Evolutionary conservation across 1,140 invertebrate species (phyloP).

Genomic region (Drosophila busckii): DNA sequence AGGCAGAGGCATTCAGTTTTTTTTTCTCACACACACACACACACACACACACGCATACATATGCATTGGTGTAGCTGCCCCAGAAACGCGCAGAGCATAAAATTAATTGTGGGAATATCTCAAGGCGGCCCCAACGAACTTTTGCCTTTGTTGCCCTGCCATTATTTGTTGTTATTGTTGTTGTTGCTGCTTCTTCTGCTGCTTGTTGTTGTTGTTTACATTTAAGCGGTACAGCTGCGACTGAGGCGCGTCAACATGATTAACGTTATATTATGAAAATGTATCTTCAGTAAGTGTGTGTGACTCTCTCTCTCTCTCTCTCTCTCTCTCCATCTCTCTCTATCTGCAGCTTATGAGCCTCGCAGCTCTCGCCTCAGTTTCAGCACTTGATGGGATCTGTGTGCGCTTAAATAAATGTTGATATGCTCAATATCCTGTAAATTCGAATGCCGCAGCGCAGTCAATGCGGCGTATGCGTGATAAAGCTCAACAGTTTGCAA

Average conservation of each 20-base stretch:
- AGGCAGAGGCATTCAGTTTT: too few relatives aligned
- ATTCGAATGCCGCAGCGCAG: too few relatives aligned
- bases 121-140: constrained; percentile 38
- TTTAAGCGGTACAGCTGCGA: constrained; percentile 34
- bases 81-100: constrained; percentile 35
- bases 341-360: constrained; percentile 27
- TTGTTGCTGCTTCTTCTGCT: background rate
- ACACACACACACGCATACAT: background rate
- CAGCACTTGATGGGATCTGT: constrained; percentile 2
- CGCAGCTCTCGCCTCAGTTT: constrained; percentile 2
- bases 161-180: constrained; percentile 20
- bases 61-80: constrained; percentile 10
- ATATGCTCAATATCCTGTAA: constrained; percentile 14
- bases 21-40: background rate
- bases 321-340: constrained; percentile 9
- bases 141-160: constrained; percentile 30
- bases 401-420: constrained; percentile 5
- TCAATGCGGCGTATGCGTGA: background rate
- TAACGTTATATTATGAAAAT: constrained; percentile 55
- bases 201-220: constrained; percentile 23
- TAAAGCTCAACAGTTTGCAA: too few relatives aligned
- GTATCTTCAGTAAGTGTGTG: constrained; percentile 6
- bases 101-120: constrained; percentile 62
- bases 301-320: background rate
- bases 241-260: constrained; percentile 56